Evolutionary conservation across 2,113 vertebrate species (phyloP), one percentile per base, ranked within the genome.

Genomic region (Rhinoptilus africanus): DNA sequence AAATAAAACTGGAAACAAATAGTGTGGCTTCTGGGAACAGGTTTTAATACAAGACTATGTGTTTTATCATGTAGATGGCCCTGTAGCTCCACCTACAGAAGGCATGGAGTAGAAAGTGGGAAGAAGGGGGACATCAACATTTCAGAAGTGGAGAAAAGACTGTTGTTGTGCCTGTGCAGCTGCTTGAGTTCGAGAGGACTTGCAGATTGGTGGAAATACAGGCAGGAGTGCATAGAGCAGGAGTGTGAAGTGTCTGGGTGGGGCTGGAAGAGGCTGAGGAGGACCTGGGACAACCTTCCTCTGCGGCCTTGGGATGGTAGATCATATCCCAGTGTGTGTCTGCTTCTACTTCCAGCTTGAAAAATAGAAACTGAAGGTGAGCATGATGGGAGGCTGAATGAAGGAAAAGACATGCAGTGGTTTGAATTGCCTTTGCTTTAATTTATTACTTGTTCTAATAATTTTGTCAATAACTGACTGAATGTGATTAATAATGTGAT

Each of bases 11-110:
- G 59, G 39, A 79, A 84, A 64, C 51, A 71, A 68, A 43, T 76
- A 37, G 32, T 18, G 14, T 85, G 37, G 26, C n/a, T 86, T 80
- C 53, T 75, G 48, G 60, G 43, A 92, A 47, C 34, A 78, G 41
- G 32, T 60, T 92, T 92, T 57, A 64, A 5, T 74, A 39, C 41
- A 2, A 4, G 19, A 28, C n/a, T 62, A 1, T 57, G 6, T 3
- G 2, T 39, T 74, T 8, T 69, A 7, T 85, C 37, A 2, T 34
- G 27, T 64, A 39, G 72, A 26, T 54, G 43, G 84, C 48, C 35
- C 77, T 89, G 74, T 39, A 91, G 83, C 96, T 97, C 83, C 56
- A 89, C 79, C 86, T 89, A 30, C 9, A 73, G 91, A 96, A 78
- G 41, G 8, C 45, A 10, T 24, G 24, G 63, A 67, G 67, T 51